Evolutionary conservation across 64 coral and sea anemone species (phyloP), one percentile per base, ranked within the genome.

Genomic region (Acropora yongei): DNA sequence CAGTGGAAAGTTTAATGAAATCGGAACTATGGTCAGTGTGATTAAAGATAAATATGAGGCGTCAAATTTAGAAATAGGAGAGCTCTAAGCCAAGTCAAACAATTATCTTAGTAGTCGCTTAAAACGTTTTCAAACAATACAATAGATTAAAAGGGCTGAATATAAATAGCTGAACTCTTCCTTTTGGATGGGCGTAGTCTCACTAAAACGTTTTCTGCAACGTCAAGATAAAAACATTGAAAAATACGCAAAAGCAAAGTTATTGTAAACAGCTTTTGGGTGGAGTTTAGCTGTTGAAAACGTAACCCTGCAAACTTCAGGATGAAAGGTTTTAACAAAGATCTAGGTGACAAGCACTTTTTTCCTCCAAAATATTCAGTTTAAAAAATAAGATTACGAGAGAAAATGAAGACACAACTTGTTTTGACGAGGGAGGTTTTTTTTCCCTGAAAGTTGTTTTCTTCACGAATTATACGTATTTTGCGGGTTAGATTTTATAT

Each of bases 1-100:
- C 60, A 63, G 13, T 11, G 11, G 13, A 63, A 63, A 5, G 51
- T 55, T 55, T 9, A 55, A 55, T 55, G 51, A 55, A 55, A 55
- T 55, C 51, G 51, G 4, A 55, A 55, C 51, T 55, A 55, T 55
- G 51, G 17, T 66, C 9, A 66, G 61, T 66, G 8, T 66, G 4
- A 13, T 6, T 2, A 7, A 66, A 66, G 4, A 13, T 5, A 55
- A 7, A 63, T 13, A 14, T 63, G 60, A 63, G 0, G 60, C 8
- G 68, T 71, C 68, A 71, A 71, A 6, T 71, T 14, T 71, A 20
- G 68, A 20, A 6, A 19, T 1, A 3, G 18, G 13, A 30, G 18
- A 48, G 1, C 5, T 17, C n/a, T 85, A 71, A 66, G 60, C 58
- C 63, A 69, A 68, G 40, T 68, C 61, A 84, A 84, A 84, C 81